Conservation (phyloP, 2,113 vertebrate species). For the Stomatorhinus ivindoensis region DNA sequence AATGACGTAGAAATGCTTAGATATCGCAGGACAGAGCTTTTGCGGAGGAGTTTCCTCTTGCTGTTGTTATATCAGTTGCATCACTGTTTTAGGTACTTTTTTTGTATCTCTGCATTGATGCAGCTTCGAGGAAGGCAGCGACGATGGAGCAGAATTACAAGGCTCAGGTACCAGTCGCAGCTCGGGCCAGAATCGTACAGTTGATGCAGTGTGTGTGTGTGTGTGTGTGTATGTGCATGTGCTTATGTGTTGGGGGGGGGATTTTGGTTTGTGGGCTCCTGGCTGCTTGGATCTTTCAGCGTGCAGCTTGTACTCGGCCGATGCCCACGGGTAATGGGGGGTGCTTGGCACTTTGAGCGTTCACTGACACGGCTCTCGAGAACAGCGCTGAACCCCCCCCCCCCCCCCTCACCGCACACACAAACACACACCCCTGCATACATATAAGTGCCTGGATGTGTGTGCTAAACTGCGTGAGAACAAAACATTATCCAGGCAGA, state of each 20-base stretch:
- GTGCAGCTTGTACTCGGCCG: not conserved
- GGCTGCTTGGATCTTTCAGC: not conserved
- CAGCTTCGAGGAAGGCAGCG: not conserved
- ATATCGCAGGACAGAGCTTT: not conserved
- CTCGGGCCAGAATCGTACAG: not conserved
- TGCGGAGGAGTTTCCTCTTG: not conserved
- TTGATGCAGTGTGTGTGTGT: not conserved
- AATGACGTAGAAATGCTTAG: not conserved
- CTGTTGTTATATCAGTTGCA: not conserved
- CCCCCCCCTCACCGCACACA: no score
- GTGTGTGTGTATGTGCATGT: not conserved
- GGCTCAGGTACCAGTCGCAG: not conserved
- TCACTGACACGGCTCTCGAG: not conserved
- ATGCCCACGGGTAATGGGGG: not conserved
- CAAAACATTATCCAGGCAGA: slow-evolving; percentile 11
- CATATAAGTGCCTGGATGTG: not conserved
- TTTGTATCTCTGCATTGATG: not conserved
- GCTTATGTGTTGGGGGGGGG: not conserved
- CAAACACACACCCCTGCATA: not conserved
- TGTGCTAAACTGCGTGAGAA: not conserved
- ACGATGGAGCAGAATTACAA: not conserved
- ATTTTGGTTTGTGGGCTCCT: not conserved
- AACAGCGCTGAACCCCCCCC: not conserved
- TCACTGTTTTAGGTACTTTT: not conserved
- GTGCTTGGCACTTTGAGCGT: no score